Evolutionary conservation across 1,140 invertebrate species (phyloP).

Genomic region (Micrasema minimum): DNA sequence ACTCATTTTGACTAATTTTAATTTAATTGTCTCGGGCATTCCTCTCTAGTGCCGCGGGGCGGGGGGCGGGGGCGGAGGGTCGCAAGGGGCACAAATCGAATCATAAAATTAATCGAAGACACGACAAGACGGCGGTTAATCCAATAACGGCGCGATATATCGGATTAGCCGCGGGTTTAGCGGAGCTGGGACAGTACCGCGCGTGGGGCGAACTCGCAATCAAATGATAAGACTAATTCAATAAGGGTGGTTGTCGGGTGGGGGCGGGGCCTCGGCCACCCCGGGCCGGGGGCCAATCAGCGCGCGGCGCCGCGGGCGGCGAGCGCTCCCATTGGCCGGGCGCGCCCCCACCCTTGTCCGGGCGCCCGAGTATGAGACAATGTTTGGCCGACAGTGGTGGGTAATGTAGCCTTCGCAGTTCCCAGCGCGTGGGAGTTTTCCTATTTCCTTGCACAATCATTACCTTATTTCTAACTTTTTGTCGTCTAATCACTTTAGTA

Average conservation of each 20-base stretch:
- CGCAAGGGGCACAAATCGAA: conserved; percentile 43
- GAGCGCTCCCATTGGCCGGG: conserved; percentile 56
- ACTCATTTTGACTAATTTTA: conserved; percentile 29
- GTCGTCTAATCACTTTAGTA: no score
- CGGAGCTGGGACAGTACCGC: conserved; percentile 58
- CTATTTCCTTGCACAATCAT: background rate
- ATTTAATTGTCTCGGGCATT: conserved; percentile 11
- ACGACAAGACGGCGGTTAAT: conserved; percentile 46
- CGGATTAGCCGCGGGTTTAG: conserved; percentile 61
- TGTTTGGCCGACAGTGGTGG: conserved; percentile 19
- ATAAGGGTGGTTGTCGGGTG: conserved; percentile 65
- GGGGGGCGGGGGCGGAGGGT: conserved; percentile 54
- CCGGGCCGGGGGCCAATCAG: conserved; percentile 60
- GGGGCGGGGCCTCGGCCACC: conserved; percentile 62
- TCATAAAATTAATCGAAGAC: conserved; percentile 50
- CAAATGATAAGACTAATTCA: conserved; percentile 70
- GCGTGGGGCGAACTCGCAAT: conserved; percentile 67
- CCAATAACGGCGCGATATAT: conserved; percentile 59
- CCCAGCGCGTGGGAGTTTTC: conserved; percentile 9
- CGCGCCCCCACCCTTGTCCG: conserved; percentile 45
- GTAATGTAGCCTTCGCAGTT: conserved; percentile 16
- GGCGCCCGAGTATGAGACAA: conserved; percentile 5
- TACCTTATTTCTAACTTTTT: no score
- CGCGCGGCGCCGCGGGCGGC: conserved; percentile 53
- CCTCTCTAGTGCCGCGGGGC: conserved; percentile 11